phyloP scores from a whole-genome alignment of 2,113 vertebrate species.

The Dicrurus megarhynchus region DNA sequence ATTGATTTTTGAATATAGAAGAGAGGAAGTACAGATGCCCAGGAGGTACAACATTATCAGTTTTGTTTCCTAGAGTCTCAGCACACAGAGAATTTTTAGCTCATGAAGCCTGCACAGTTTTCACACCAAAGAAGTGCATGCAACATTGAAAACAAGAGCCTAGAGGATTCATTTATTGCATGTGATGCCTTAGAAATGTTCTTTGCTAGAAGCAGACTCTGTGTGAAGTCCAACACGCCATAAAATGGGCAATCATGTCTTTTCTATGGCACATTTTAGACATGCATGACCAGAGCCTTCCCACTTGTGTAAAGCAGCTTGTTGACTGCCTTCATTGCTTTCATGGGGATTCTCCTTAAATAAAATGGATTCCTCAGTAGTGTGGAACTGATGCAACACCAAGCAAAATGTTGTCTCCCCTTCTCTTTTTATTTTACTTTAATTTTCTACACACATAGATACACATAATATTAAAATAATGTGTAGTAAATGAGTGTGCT shows the following conservation, averaged over 20 bases:
- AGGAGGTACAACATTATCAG: not conserved
- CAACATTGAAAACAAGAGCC: constrained; percentile 6
- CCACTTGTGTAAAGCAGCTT: not conserved
- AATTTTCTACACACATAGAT: not conserved
- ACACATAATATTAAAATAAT: not conserved
- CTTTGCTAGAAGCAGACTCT: not conserved
- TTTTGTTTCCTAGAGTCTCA: not conserved
- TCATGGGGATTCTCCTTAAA: not conserved
- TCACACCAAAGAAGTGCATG: not conserved
- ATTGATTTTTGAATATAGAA: not conserved
- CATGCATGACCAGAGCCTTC: not conserved
- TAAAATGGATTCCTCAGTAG: not conserved
- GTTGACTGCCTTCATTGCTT: not conserved
- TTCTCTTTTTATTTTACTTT: not conserved
- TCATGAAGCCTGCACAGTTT: not conserved
- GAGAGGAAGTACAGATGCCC: not conserved
- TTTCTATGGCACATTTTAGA: not conserved
- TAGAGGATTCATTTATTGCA: not conserved
- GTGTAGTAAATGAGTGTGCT: not conserved
- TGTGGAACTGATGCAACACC: not conserved
- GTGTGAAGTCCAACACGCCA: not conserved
- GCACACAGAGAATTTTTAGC: not conserved
- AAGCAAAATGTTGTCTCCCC: not conserved
- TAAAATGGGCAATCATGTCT: not conserved
- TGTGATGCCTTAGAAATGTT: not conserved